These are phyloP conservation scores for Epinotia nisella DNA, from an alignment of 2,888 invertebrate species.

Conservation along the genomic window DNA sequence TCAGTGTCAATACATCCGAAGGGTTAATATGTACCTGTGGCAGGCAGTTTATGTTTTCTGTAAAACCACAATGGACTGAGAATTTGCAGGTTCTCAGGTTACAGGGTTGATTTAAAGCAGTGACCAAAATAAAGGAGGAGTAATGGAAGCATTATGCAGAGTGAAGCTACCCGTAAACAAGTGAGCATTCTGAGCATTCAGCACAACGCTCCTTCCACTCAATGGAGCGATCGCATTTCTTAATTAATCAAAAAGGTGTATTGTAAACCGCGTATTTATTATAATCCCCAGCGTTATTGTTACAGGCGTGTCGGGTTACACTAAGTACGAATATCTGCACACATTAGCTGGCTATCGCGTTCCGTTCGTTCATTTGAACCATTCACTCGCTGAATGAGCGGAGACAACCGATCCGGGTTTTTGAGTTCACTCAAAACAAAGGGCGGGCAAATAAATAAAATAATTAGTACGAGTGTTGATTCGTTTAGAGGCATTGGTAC, in stretches of 20 bases:
- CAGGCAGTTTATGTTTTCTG: too few species aligned
- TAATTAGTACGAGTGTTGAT: slow-evolving; percentile 80
- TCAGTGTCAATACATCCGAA: too few species aligned
- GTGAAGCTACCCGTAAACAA: slow-evolving; percentile 28
- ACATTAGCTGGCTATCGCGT: slow-evolving; percentile 66
- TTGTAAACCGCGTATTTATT: slow-evolving; percentile 53
- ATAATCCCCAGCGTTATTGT: slow-evolving; percentile 54
- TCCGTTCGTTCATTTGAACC: slow-evolving; percentile 55
- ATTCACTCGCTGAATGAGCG: slow-evolving; percentile 52
- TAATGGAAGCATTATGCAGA: slow-evolving; percentile 15
- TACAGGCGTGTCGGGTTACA: slow-evolving; percentile 57
- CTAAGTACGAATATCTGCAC: slow-evolving; percentile 53
- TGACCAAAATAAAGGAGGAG: slow-evolving; percentile 18
- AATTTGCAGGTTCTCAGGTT: slow-evolving; percentile 16
- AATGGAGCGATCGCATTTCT: slow-evolving; percentile 41
- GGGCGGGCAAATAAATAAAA: slow-evolving; percentile 64
- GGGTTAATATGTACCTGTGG: too few species aligned
- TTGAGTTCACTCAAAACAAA: slow-evolving; percentile 55
- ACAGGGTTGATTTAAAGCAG: slow-evolving; percentile 8
- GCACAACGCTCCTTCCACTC: background rate
- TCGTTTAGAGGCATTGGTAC: slow-evolving; percentile 56
- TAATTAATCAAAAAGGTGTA: slow-evolving; percentile 51
- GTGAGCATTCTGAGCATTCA: slow-evolving; percentile 35
- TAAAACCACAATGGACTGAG: background rate
- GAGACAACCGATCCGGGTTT: slow-evolving; percentile 43